A percentile compares a stretch with the other conserved stretches of the same genome.
These are phyloP conservation scores for Limnothrissa miodon DNA, from an alignment of 2,113 vertebrate genomes.

Conservation along the genomic window DNA sequence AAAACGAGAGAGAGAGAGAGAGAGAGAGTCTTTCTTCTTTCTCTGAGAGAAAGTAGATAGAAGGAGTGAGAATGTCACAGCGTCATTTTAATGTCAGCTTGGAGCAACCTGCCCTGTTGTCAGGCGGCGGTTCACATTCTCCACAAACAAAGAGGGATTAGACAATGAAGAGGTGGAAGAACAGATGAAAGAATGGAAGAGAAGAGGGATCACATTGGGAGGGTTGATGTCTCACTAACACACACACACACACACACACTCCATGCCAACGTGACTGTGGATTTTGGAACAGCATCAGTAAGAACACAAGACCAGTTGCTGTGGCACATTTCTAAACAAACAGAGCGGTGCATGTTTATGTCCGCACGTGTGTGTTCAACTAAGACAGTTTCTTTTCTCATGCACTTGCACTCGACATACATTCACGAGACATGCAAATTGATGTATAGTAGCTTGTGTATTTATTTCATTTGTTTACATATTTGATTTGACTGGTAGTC, in stretches of 20 bases:
- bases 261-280: slow-evolving; percentile 17
- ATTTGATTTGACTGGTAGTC: no score
- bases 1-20: neutral
- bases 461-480: no score
- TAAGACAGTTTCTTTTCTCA: no score
- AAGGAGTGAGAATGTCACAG: slow-evolving; percentile 13
- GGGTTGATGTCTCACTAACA: neutral
- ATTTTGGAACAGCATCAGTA: neutral
- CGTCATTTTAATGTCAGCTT: slow-evolving; percentile 13
- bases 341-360: neutral
- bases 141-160: slow-evolving; percentile 5
- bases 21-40: neutral
- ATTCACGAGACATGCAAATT: neutral
- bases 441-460: no score
- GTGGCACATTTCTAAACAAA: neutral
- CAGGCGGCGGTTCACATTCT: neutral
- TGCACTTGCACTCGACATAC: neutral
- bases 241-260: neutral
- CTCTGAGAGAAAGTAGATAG: neutral
- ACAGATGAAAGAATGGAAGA: neutral
- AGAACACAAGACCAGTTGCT: slow-evolving; percentile 12
- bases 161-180: neutral
- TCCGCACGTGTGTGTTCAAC: neutral
- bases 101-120: neutral
- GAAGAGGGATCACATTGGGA: slow-evolving; percentile 1